These are phyloP conservation scores for Isurus oxyrinchus DNA, from an alignment of 2,113 vertebrate species.

Conservation along the genomic window DNA sequence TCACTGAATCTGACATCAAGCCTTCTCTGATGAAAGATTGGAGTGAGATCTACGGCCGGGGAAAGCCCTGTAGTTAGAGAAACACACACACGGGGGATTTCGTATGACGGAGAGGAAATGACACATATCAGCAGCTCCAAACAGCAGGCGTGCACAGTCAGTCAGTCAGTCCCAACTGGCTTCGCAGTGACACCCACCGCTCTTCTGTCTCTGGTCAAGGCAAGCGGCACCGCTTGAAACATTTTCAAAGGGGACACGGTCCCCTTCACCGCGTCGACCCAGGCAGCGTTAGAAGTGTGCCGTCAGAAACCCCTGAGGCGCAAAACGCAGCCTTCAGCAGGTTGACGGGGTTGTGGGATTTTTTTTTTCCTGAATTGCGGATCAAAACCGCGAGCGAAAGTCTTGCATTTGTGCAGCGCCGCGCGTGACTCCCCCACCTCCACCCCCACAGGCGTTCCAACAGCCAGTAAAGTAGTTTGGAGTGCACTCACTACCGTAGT, in stretches of 20 bases:
- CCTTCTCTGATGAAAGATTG: background rate
- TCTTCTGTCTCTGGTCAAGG: background rate
- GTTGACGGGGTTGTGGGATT: too few relatives aligned
- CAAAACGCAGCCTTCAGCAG: too few relatives aligned
- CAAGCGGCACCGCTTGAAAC: background rate
- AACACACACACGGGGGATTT: constrained; percentile 14
- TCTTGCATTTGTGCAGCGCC: too few relatives aligned
- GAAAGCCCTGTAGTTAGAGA: background rate
- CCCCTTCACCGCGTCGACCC: background rate
- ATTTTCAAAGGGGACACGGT: background rate
- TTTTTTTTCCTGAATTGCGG: too few relatives aligned
- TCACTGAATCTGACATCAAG: background rate
- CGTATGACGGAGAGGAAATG: constrained; percentile 5
- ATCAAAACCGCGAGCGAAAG: too few relatives aligned
- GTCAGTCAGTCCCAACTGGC: too few relatives aligned
- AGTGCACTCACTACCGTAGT: too few relatives aligned
- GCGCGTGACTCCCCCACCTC: too few relatives aligned
- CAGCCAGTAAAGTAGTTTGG: too few relatives aligned
- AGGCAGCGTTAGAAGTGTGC: too few relatives aligned
- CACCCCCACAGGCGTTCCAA: too few relatives aligned
- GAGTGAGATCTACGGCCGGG: background rate
- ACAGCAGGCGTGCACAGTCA: background rate
- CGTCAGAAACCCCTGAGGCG: too few relatives aligned
- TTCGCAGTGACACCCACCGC: background rate
- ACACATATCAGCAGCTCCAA: background rate